phyloP scores from a whole-genome alignment of 2,113 vertebrate genomes.

The Hymenochirus boettgeri region DNA sequence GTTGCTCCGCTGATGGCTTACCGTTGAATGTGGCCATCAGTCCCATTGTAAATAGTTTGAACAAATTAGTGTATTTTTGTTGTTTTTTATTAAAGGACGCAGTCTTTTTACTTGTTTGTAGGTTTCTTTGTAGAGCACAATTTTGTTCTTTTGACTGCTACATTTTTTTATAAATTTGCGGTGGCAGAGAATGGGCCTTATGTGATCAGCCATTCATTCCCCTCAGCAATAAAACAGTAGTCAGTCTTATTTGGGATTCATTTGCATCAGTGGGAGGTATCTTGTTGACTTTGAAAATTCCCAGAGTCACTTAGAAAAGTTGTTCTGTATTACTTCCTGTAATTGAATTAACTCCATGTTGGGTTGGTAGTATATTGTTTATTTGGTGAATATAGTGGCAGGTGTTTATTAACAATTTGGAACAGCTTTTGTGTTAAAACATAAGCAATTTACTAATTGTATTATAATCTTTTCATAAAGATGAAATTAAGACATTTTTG shows the following conservation, averaged over 20 bases:
- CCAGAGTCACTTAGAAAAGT: constrained; percentile 14
- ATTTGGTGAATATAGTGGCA: neutral
- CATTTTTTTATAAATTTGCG: constrained; percentile 25
- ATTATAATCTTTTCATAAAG: too few species aligned
- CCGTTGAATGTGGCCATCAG: constrained; percentile 34
- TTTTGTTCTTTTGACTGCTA: constrained; percentile 26
- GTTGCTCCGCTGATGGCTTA: constrained; percentile 35
- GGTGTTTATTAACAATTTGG: too few species aligned
- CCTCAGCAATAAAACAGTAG: neutral
- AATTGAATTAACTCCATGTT: neutral
- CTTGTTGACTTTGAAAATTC: constrained; percentile 25
- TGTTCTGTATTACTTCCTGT: neutral
- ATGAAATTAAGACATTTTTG: too few species aligned
- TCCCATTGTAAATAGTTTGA: constrained; percentile 33
- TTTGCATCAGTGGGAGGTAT: constrained; percentile 31
- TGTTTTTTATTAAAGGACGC: constrained; percentile 21
- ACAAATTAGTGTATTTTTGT: constrained; percentile 34
- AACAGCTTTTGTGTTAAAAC: too few species aligned
- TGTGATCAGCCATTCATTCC: constrained; percentile 20
- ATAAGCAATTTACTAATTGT: too few species aligned
- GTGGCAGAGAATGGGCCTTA: constrained; percentile 17
- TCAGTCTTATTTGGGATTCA: constrained; percentile 24
- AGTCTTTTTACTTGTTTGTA: constrained; percentile 38
- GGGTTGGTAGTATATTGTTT: too few species aligned
- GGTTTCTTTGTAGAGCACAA: constrained; percentile 25